Base-by-base conservation (phyloP, 2,797 vertebrate species). In the Nannoperca australis region DNA sequence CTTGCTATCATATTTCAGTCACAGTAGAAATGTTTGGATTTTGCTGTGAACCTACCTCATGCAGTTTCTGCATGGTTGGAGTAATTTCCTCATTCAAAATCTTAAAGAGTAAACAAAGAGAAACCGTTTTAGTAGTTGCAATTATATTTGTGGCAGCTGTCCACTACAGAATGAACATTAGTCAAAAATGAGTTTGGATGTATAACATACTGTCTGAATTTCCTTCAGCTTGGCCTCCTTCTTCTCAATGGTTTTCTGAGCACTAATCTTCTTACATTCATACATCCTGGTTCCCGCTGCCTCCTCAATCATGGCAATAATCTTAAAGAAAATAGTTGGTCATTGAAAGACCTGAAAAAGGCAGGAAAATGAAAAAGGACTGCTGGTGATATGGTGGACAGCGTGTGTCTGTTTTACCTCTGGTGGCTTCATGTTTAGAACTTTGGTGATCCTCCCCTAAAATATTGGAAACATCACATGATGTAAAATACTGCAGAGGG, bases 231-330 rank as follows among this genome's bases (percentile, higher is more conserved):
- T 99, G 73, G 92, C 91, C 60, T 99, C 98, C 79, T 99, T 99
- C 93, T 99, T 99, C 81, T 96, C 96, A 78, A 99, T 99, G 32
- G 96, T 99, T 92, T 97, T 99, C 85, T 99, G 97, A 34, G 94
- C 98, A 49, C 88, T 54, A 59, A 94, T 84, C 94, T 99, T 99
- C 92, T 99, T 99, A 87, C 95, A 96, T 84, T 99, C 98, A 44
- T 99, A 99, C 98, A 99, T 97, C 73, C 96, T 96, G 62, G 98
- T 99, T 61, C 98, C 98, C 61, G 98, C 97, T 47, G 98, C 98
- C 93, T 99, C 98, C 87, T 99, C 98, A 88, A 99, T 94, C 98
- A 99, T 98, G 40, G 97, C 93, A 78, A 99, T 95, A 90, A 99
- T 98, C 98, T 99, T 82, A 15, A 63, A 63, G 47, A 51, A 76